Evolutionary conservation across 2,113 vertebrate genomes (phyloP), one percentile per base, ranked within the genome.

Genomic region (Synodontis membranacea): DNA sequence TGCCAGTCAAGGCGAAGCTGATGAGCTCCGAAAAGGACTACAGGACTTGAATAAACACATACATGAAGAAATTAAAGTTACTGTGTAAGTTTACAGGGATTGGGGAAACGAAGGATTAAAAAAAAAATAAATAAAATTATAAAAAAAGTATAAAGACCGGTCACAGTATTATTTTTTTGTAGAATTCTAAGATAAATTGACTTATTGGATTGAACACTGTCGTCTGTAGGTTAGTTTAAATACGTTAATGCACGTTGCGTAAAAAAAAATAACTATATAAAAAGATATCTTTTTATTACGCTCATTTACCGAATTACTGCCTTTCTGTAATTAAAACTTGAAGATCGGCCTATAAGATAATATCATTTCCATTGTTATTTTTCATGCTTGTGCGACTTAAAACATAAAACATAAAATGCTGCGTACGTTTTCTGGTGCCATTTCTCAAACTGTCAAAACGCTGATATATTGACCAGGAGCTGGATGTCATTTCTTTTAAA

Each of bases 361-460:
- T n/a, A n/a, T n/a, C n/a, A n/a, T n/a, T n/a, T n/a, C n/a, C n/a
- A n/a, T n/a, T n/a, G n/a, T 68, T 88, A 10, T 81, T 42, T 72
- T 21, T 19, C 3, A 70, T 39, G 2, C 31, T 68, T 68, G 31
- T 66, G 15, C 12, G 54, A 56, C 54, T 21, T 28, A 31, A 31
- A 64, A 58, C 0, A 58, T 58, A 58, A 23, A 58, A 58, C 6
- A 0, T 58, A 23, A 21, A 56, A 23, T 10, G 54, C n/a, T n/a
- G 28, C 11, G 25, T 90, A 87, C 84, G 85, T 90, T 88, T 92
- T 90, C 87, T 90, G 86, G 87, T 86, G 81, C 91, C 90, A 90
- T 94, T 93, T 92, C 92, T n/a, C 82, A 86, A 94, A 95, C 94
- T 93, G 95, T 94, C 91, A 93, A 86, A 88, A 94, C 94, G 93